These are phyloP conservation scores for Galeopterus variegatus DNA, from an alignment of 2,113 vertebrate genomes.

Conservation along the genomic window DNA sequence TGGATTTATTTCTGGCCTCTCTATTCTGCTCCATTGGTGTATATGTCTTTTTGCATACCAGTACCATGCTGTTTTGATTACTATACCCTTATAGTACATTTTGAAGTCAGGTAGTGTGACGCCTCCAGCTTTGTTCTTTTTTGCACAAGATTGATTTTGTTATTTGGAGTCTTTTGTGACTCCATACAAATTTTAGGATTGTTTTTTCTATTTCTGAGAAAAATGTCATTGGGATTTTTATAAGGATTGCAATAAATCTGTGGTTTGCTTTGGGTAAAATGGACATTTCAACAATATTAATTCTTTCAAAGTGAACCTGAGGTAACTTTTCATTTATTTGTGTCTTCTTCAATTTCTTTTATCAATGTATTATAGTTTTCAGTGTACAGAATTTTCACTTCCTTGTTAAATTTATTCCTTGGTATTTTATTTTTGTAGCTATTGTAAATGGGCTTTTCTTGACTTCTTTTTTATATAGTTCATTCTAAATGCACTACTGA, in stretches of 20 bases:
- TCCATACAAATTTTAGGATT: not conserved
- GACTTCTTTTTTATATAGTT: not conserved
- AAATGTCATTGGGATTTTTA: not conserved
- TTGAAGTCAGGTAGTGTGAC: not conserved
- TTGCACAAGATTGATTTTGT: not conserved
- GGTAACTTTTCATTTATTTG: not conserved
- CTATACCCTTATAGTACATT: not conserved
- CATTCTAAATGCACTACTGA: not conserved
- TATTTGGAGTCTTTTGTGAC: not conserved
- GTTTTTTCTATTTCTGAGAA: not conserved
- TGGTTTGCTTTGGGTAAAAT: not conserved
- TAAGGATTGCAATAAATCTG: not conserved
- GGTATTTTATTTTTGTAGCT: not conserved
- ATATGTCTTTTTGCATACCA: not conserved
- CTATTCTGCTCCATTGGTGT: not conserved
- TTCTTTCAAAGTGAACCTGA: not conserved
- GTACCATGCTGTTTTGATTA: not conserved
- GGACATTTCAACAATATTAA: not conserved
- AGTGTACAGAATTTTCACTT: not conserved
- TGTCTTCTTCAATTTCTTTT: not conserved
- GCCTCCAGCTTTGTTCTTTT: not conserved
- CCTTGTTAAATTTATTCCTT: not conserved
- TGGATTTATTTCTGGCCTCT: not conserved
- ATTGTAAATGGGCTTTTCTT: not conserved
- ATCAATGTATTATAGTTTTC: not conserved